These are phyloP conservation scores for Phyllostomus discolor DNA, from an alignment of 2,113 vertebrate genomes.

Conservation along the genomic window DNA sequence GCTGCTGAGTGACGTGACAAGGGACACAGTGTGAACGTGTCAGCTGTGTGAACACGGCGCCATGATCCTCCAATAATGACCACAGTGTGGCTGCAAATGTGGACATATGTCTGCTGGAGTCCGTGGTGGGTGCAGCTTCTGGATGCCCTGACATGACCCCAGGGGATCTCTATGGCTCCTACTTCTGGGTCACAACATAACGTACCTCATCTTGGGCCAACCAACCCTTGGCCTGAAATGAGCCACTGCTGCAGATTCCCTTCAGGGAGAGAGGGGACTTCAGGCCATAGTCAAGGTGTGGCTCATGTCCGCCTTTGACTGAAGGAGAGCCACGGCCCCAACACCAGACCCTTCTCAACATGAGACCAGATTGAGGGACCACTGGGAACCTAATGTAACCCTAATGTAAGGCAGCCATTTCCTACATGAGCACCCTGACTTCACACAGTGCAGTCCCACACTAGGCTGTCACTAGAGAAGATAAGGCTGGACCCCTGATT, in stretches of 20 bases:
- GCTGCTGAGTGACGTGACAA: too few species aligned
- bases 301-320: too few species aligned
- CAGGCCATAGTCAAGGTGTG: accelerated
- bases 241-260: accelerated
- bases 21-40: accelerated
- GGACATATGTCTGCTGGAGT: too few species aligned
- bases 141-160: too few species aligned
- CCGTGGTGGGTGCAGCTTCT: too few species aligned
- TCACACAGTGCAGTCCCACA: not conserved
- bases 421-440: accelerated
- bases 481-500: accelerated
- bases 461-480: not conserved
- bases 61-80: not conserved
- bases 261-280: accelerated
- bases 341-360: too few species aligned
- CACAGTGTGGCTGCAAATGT: not conserved
- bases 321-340: too few species aligned
- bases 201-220: accelerated
- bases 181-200: too few species aligned
- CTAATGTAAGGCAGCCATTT: accelerated
- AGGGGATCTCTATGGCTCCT: not conserved
- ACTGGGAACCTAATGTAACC: too few species aligned
- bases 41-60: accelerated
- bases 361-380: not conserved
- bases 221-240: accelerated